Evolutionary conservation across 2,888 invertebrate species (phyloP), one percentile per base, ranked within the genome.

Genomic region (Plebejus argus): DNA sequence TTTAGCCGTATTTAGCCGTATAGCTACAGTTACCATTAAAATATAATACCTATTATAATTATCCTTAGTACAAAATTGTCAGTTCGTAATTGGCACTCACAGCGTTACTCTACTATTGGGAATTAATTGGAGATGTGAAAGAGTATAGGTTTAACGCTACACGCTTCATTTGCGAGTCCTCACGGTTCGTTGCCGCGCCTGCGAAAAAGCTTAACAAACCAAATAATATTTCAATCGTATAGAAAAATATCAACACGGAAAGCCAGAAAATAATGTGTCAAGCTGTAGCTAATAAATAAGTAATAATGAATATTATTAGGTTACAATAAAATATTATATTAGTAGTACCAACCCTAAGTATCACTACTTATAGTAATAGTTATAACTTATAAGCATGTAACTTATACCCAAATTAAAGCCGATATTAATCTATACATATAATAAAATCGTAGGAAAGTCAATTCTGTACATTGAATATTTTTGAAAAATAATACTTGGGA

Each of bases 151-250:
- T 72, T 74, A 74, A 74, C 74, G 49, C 53, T 74, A 49, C 74
- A 74, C 74, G 74, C 53, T 74, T 74, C 74, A 74, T 74, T 72
- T 74, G 28, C 74, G 53, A 28, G 49, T 74, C 23, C 53, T 23
- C 53, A 74, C 28, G 74, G 74, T 74, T 74, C 74, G 74, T 74
- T 74, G 49, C 45, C 74, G 49, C 74, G 53, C 53, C 28, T 45
- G 74, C 28, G 74, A 53, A 74, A 74, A 74, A 74, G 74, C 74
- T 74, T 74, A 74, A 74, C 74, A 74, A 74, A 74, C 74, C 74
- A 53, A 74, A 74, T 74, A 74, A 74, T 74, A 53, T 53, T 74
- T 23, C 28, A 74, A 74, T 49, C 28, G 39, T 49, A 72, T 45
- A 72, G 45, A 49, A 74, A 72, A 49, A 74, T 74, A 74, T n/a